Evolutionary conservation across 35 echinoderm and acorn worm species (phyloP), one percentile per base, ranked within the genome.

Genomic region (Chiridota heheva): DNA sequence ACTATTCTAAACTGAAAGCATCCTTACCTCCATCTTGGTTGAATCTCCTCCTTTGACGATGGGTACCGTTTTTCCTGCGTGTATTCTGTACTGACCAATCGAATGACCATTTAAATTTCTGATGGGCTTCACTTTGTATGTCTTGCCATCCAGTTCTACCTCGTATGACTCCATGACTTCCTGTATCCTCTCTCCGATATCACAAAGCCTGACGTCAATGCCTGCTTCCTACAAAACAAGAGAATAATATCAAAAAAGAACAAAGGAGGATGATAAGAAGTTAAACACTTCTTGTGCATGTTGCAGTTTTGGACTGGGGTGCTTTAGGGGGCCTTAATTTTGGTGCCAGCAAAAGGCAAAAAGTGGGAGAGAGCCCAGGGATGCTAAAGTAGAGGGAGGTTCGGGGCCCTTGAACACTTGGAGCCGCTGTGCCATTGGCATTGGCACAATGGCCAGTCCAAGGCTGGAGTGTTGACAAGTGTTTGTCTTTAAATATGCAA

Each of bases 81-180:
- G 88, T 75, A 96, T 96, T 72, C 93, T 91, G 65, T 96, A 96
- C 69, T 70, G 93, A 45, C 93, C 93, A 24, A 96, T 91, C 35
- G 93, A 96, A 56, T 96, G 92, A 4, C 88, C 93, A 28, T 96
- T 96, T 1, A 96, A 72, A 58, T 96, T 96, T 3, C 93, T 76
- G 64, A 96, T 96, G 0, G 93, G 86, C 40, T 91, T 91, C 2
- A 96, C 93, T 76, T 73, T 44, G 73, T 96, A 96, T 18, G 88
- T 96, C 61, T 90, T 96, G 15, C 93, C 93, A 49, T 96, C 78
- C 15, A 96, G 63, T 45, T 96, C 93, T 8, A 96, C 93, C 69
- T 96, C 93, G 61, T 96, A 96, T 0, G 93, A 96, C 40, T 96
- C 93, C 93, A 96, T 96, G n/a, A 91, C 88, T 70, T 96, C 93